Base-by-base conservation (phyloP, 2,797 vertebrate species). In the Halcyon badia region DNA sequence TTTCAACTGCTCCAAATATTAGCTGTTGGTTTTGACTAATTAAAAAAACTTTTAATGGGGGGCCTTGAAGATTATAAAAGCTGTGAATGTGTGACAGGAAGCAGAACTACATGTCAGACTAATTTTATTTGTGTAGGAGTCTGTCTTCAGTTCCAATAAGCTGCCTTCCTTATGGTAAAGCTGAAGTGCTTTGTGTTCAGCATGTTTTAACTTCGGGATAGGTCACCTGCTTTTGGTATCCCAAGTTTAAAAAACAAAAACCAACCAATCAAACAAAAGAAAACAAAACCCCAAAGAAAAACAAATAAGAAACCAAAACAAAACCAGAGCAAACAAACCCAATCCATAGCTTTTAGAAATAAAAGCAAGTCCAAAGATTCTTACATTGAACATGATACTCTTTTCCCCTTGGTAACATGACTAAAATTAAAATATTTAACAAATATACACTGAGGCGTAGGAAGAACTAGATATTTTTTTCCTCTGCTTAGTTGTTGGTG, bases 1-100 rank as follows among this genome's bases (percentile, higher is more conserved):
- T 62, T 91, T 88, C 52, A 83, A 16, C 72, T 61, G 25, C 22
- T 73, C 60, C 90, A 73, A 64, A 96, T 92, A 87, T 76, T 94
- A 90, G 66, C 49, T 90, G 33, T 46, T 88, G 77, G 44, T 28
- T 95, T 86, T 92, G 57, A 82, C 5, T 21, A 85, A 89, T 93
- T 87, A 71, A 41, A 95, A 46, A 56, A 73, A 42, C 30, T 77
- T 85, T 66, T 73, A 68, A 70, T 64, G 64, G 44, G 28, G n/a
- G 54, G 5, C 44, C 37, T 80, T 75, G 75, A 81, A 80, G 75
- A 80, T 92, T 56, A 41, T 33, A 28, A 68, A 87, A 84, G 41
- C 62, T 56, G 35, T 64, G 17, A 81, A 33, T 80, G 48, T 33
- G 42, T 66, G 80, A 57, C 14, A 7, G 56, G 66, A 93, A 71